Conservation (phyloP, 2,888 invertebrate species). For the Tiliacea citrago region DNA sequence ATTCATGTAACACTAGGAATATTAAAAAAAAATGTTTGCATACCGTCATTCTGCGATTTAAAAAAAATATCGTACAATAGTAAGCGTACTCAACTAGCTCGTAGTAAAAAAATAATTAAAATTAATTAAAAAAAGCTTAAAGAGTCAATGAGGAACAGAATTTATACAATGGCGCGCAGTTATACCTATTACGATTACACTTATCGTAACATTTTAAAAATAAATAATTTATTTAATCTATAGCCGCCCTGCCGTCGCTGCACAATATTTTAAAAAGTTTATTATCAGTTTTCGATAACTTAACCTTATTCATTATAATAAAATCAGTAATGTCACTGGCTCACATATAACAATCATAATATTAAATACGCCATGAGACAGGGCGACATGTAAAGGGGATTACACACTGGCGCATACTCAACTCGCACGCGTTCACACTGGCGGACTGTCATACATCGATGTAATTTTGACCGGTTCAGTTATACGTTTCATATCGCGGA, state of each 20-base stretch:
- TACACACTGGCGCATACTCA: constrained; percentile 31
- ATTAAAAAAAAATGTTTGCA: constrained; percentile 77
- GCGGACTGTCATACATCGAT: constrained; percentile 26
- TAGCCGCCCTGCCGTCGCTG: constrained; percentile 63
- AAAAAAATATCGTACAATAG: constrained; percentile 86
- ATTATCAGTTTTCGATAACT: constrained; percentile 49
- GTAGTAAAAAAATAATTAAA: constrained; percentile 82
- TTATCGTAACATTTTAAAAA: constrained; percentile 68
- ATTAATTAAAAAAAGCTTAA: constrained; percentile 74
- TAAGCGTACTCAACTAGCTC: constrained; percentile 88
- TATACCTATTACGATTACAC: constrained; percentile 64
- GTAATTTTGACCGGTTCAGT: not conserved
- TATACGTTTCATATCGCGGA: not conserved
- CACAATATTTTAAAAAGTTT: constrained; percentile 51
- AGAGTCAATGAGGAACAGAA: constrained; percentile 82
- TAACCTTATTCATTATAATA: constrained; percentile 50
- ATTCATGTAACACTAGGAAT: constrained; percentile 87
- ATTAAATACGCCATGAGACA: constrained; percentile 30
- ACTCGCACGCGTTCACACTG: constrained; percentile 26
- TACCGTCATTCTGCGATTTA: constrained; percentile 77
- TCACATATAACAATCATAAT: constrained; percentile 35
- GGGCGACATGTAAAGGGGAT: constrained; percentile 52
- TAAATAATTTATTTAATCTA: constrained; percentile 77
- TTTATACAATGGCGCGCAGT: constrained; percentile 75
- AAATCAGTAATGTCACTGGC: constrained; percentile 38